These are phyloP conservation scores for Helarctos malayanus DNA, from an alignment of 2,797 vertebrate species.

Conservation along the genomic window DNA sequence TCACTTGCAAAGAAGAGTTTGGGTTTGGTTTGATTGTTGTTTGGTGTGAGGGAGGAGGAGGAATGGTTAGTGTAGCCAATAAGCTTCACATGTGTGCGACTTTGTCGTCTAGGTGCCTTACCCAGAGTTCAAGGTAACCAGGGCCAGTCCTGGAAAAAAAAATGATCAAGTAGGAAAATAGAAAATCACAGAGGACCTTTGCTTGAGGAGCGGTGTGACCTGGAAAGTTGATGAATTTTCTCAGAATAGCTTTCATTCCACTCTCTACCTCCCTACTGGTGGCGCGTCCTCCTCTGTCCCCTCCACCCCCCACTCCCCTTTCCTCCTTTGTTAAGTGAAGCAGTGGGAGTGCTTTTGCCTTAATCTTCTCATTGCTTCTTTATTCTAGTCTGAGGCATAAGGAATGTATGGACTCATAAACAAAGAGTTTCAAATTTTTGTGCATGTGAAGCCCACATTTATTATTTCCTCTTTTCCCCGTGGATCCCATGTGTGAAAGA, in stretches of 20 bases:
- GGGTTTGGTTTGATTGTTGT: neutral
- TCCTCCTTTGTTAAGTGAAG: neutral
- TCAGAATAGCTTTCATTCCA: neutral
- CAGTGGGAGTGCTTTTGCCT: neutral
- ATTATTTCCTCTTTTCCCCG: constrained; percentile 2
- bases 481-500: neutral
- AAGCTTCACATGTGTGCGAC: neutral
- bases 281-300: neutral
- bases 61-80: neutral
- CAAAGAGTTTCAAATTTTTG: neutral
- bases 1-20: neutral
- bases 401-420: neutral
- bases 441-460: neutral
- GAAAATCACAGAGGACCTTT: neutral
- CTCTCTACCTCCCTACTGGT: neutral
- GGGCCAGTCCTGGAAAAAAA: neutral
- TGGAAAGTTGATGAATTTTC: neutral
- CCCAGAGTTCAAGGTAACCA: neutral
- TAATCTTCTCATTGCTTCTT: constrained; percentile 28
- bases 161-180: constrained; percentile 39
- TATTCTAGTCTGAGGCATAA: neutral
- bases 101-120: neutral
- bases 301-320: neutral
- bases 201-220: neutral
- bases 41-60: neutral